Base-by-base conservation (phyloP, 2,888 invertebrate species). In the Megaustenia siamemsis region DNA sequence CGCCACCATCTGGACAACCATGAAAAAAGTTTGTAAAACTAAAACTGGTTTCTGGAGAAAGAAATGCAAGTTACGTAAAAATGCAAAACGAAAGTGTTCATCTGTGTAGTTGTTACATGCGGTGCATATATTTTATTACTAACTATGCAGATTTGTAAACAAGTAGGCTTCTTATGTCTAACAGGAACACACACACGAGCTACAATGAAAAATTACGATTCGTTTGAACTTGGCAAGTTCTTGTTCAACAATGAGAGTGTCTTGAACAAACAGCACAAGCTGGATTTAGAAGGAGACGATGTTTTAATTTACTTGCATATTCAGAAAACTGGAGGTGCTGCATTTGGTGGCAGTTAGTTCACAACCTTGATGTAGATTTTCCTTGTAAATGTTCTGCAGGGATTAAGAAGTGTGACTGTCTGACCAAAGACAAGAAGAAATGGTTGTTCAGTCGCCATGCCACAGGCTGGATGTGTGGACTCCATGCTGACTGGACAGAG, bases 401-500 rank as follows among this genome's bases (percentile, higher is more conserved):
- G 5, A 35, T 56, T 38, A 83, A 83, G 38, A 83, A 78, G n/a
- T 83, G 83, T 71, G 71, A 92, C 56, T 94, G 94, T 87, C 85
- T 88, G 12, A 91, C 90, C 5, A 88, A 86, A 49, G 89, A 89
- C 60, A 89, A 89, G 53, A 83, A 82, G 38, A 88, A 92, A n/a
- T 99, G 99, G 99, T 95, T 99, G 89, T 99, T 99, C 95, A 93
- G 92, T 87, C 90, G 93, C 6, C 92, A 91, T 87, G 93, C 93
- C 8, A 92, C 93, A 32, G 94, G 94, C 0, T 94, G 94, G 94
- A 85, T 90, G 93, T 99, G 99, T 94, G 99, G 99, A 80, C 95
- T 99, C 76, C 99, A 99, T 93, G 98, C 99, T 45, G 99, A 99
- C 95, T 99, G 98, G 97, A 99, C 99, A 3, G 99, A 99, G 95